Evolutionary conservation across 2,888 invertebrate genomes (phyloP).

Genomic region (Drepanosiphum platanoidis): DNA sequence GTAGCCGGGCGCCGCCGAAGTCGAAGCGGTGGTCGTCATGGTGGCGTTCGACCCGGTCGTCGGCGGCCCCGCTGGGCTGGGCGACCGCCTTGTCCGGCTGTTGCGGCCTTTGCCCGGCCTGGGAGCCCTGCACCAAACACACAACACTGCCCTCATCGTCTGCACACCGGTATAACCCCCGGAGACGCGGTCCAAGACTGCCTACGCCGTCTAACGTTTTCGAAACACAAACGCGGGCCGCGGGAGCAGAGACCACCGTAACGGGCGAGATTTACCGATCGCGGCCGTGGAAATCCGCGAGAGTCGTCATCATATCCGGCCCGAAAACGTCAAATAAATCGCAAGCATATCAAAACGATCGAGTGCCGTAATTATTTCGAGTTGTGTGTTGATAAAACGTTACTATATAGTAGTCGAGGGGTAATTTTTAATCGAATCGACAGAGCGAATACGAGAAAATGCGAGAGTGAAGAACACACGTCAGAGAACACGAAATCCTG

Average conservation of each 20-base stretch:
- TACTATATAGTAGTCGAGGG: too few relatives aligned
- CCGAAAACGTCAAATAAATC: too few relatives aligned
- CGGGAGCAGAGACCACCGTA: not conserved
- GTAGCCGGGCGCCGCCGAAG: conserved; percentile 68
- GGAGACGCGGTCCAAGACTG: too few relatives aligned
- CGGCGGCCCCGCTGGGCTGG: conserved; percentile 40
- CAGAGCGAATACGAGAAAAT: too few relatives aligned
- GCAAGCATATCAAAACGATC: too few relatives aligned
- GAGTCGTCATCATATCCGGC: too few relatives aligned
- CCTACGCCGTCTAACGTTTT: not conserved
- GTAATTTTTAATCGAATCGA: too few relatives aligned
- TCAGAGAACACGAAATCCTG: too few relatives aligned
- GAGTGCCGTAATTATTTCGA: too few relatives aligned
- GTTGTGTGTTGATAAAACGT: too few relatives aligned
- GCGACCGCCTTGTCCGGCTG: conserved; percentile 45
- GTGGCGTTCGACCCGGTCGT: conserved; percentile 54
- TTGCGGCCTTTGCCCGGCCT: conserved; percentile 54
- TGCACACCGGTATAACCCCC: not conserved
- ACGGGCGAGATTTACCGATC: fast-evolving
- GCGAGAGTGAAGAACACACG: too few relatives aligned
- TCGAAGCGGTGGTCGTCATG: conserved; percentile 55
- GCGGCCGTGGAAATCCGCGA: not conserved
- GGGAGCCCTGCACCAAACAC: conserved; percentile 50
- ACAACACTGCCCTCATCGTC: conserved; percentile 33
- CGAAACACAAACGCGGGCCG: conserved; percentile 2